Evolutionary conservation across 2,113 vertebrate species (phyloP).

Genomic region (Furnarius figulus): DNA sequence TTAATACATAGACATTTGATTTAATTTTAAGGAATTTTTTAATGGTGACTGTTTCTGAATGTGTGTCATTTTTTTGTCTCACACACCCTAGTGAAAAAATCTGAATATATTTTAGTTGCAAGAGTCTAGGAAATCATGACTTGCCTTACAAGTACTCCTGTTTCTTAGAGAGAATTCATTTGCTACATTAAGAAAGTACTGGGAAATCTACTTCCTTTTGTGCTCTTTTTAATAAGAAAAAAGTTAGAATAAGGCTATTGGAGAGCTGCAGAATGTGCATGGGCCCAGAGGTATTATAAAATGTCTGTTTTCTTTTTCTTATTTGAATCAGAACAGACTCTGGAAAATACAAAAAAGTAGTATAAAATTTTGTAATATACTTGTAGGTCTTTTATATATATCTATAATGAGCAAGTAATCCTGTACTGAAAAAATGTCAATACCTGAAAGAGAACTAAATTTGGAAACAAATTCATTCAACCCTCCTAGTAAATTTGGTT

Average conservation of each 20-base stretch:
- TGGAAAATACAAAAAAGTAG: neutral
- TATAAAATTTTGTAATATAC: neutral
- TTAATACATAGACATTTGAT: neutral
- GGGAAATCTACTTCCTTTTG: neutral
- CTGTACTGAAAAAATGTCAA: neutral
- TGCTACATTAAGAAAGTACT: neutral
- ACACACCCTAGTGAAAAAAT: neutral
- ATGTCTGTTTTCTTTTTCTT: neutral
- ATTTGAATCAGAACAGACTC: neutral
- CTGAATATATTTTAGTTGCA: neutral
- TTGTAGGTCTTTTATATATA: neutral
- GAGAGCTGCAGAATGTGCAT: neutral
- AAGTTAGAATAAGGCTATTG: neutral
- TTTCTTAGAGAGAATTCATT: neutral
- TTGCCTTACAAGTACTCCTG: neutral
- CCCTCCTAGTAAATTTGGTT: neutral
- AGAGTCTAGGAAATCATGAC: neutral
- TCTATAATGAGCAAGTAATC: neutral
- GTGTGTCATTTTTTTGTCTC: neutral
- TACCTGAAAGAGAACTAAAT: neutral
- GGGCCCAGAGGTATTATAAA: neutral
- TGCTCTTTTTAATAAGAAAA: neutral
- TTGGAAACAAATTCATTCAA: constrained; percentile 5
- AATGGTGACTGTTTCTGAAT: neutral
- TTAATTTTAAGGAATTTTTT: neutral